phyloP scores from a whole-genome alignment of 2,797 vertebrate species.

The Acanthis flammea region DNA sequence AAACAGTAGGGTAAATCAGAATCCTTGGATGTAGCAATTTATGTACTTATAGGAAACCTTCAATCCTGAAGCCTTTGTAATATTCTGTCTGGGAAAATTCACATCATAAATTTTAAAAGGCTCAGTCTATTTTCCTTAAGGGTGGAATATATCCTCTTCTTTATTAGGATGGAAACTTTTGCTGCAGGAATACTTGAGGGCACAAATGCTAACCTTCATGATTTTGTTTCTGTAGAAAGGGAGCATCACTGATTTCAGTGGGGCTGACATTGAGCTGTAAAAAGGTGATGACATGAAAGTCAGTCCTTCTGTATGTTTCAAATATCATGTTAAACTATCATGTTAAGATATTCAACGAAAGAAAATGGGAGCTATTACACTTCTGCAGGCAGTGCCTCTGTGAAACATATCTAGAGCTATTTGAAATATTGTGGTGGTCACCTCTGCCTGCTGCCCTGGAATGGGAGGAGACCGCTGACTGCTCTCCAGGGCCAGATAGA shows the following conservation, averaged over 20 bases:
- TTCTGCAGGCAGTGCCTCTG: background rate
- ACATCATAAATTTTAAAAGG: background rate
- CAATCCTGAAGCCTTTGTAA: background rate
- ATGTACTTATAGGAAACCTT: background rate
- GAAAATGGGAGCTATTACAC: background rate
- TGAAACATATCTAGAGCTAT: background rate
- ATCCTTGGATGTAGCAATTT: background rate
- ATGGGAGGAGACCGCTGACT: rapidly evolving
- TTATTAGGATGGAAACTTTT: background rate
- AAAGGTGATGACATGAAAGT: background rate
- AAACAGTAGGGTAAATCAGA: background rate
- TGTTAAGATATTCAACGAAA: background rate
- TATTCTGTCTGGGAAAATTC: background rate
- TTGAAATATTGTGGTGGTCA: background rate
- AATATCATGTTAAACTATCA: background rate
- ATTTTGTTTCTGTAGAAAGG: background rate
- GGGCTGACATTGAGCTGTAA: background rate
- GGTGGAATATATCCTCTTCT: background rate
- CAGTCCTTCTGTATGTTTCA: background rate
- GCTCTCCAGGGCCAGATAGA: no score
- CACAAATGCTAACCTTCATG: background rate
- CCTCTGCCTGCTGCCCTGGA: background rate
- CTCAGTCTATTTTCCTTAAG: background rate
- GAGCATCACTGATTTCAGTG: background rate
- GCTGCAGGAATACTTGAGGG: background rate